A percentile compares a stretch with the other conserved stretches of the same genome.
Evolutionary conservation across 2,888 invertebrate genomes (phyloP).

Genomic region (Gryllus longicercus): DNA sequence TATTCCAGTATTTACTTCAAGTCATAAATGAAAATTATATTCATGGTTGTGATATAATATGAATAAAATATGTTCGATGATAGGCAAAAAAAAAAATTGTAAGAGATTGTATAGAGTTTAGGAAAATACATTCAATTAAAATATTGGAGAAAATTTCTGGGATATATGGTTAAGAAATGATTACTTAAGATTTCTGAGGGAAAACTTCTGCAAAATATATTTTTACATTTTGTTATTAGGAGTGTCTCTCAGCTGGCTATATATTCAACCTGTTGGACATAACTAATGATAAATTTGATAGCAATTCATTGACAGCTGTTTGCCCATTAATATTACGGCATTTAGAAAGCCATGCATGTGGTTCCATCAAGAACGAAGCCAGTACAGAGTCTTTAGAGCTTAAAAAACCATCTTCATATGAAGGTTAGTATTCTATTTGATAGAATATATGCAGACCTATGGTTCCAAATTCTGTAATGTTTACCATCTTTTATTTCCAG

Average conservation of each 20-base stretch:
- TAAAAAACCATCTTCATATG: background rate
- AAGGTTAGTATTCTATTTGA: background rate
- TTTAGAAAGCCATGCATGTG: background rate
- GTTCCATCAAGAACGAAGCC: background rate
- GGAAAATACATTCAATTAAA: too few species aligned
- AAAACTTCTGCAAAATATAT: too few species aligned
- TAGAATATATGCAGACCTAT: background rate
- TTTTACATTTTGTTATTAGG: background rate
- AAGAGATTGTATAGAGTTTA: too few species aligned
- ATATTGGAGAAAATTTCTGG: too few species aligned
- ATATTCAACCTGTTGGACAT: background rate
- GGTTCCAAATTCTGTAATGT: background rate
- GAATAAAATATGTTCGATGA: too few species aligned
- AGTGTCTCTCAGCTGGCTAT: background rate
- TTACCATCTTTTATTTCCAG: constrained; percentile 43
- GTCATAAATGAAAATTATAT: too few species aligned
- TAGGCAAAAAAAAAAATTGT: too few species aligned
- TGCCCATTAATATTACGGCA: background rate
- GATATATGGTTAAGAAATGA: too few species aligned
- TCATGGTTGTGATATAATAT: too few species aligned
- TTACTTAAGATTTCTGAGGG: too few species aligned
- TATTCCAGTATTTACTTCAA: too few species aligned
- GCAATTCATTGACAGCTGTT: background rate
- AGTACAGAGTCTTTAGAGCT: background rate
- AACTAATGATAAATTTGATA: background rate